Conservation (phyloP, 2,888 invertebrate species). For the Blera fallax region DNA sequence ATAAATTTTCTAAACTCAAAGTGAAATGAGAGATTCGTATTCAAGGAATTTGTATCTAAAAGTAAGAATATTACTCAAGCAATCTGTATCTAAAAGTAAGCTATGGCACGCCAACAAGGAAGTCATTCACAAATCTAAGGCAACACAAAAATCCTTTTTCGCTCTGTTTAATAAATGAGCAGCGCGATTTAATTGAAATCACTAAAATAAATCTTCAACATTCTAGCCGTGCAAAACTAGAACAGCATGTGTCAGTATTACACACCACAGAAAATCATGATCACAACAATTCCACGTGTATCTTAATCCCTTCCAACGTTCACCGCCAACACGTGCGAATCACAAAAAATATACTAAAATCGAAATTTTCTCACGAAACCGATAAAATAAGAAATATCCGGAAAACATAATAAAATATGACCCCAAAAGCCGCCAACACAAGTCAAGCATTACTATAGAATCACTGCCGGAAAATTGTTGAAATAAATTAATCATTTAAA, state of each 20-base stretch:
- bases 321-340: not conserved
- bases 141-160: not conserved
- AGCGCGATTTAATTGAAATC: not conserved
- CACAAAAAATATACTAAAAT: not conserved
- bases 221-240: not conserved
- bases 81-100: not conserved
- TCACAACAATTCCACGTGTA: not conserved
- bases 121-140: not conserved
- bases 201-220: not conserved
- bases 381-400: conserved; percentile 5
- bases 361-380: not conserved
- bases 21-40: no score
- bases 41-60: no score
- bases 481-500: conserved; percentile 44
- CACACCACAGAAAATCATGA: not conserved
- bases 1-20: no score
- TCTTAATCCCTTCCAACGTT: not conserved
- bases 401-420: conserved; percentile 30
- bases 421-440: not conserved
- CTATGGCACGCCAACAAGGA: not conserved
- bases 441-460: not conserved
- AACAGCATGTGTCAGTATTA: not conserved
- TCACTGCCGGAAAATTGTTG: conserved; percentile 58
- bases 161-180: not conserved
- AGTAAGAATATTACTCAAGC: no score